Base-by-base conservation (phyloP, 1,140 invertebrate genomes). In the Drosophila ogumai region DNA sequence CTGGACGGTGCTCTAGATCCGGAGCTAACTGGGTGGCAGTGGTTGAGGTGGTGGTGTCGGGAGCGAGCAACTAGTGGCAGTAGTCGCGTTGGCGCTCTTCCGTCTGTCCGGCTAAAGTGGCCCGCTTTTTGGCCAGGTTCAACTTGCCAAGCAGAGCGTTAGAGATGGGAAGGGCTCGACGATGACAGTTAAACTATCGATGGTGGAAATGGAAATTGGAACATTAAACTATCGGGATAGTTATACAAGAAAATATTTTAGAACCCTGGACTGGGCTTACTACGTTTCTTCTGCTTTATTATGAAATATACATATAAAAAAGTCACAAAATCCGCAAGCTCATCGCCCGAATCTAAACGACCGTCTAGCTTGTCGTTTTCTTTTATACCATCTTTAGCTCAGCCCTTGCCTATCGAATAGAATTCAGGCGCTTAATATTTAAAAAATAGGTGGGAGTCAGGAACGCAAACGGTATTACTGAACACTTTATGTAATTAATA, bases 21-120 rank as follows among this genome's bases (percentile, higher is more conserved):
- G 50, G 32, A 17, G 50, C 32, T 36, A 36, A 36, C 50, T 15
- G 54, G 13, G 36, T 64, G 55, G 61, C 61, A 61, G 25, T 43
- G 19, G 28, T 61, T 32, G 28, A 10, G 28, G 25, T 13, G 25
- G 8, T 9, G 31, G 13, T 12, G 44, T 55, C n/a, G 36, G 54
- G 6, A 25, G 25, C 36, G 28, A 65, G 66, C 66, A 69, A 69
- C 66, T 69, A 31, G 66, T 69, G 66, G 66, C 46, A 49, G 61
- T 69, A 49, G 61, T 69, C 66, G 66, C 40, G 66, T 38, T 69
- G 66, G 66, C 66, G 66, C 66, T 69, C 61, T 64, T 69, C 66
- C 38, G 66, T 69, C 64, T 66, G 25, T 41, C 58, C 57, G 63
- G 19, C 61, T 50, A 2, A 65, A 67, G 13, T 69, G 50, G 61